Conservation (phyloP, 2,888 invertebrate genomes). For the Oscheius sp. region DNA sequence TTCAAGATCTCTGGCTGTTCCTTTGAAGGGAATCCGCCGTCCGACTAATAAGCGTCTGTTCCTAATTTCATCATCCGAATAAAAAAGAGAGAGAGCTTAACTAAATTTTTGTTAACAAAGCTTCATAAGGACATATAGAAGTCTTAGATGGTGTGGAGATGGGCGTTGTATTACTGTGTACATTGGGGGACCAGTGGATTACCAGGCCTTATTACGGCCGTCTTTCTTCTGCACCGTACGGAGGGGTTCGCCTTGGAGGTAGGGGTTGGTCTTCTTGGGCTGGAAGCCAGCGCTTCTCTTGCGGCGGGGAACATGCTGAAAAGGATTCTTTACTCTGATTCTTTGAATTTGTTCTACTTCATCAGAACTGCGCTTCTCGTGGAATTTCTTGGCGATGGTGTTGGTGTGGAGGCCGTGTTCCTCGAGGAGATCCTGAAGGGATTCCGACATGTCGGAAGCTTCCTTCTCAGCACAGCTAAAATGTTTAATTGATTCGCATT, state of each 20-base stretch:
- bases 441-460: slow-evolving; percentile 53
- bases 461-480: slow-evolving; percentile 61
- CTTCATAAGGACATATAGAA: slow-evolving; percentile 33
- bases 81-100: too few relatives aligned
- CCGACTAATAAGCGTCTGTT: not conserved
- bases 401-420: slow-evolving; percentile 69
- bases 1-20: not conserved
- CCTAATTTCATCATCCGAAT: slow-evolving; percentile 17
- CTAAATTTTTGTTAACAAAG: slow-evolving; percentile 28
- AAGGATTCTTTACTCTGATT: not conserved
- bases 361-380: slow-evolving; percentile 65
- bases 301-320: slow-evolving; percentile 63
- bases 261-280: slow-evolving; percentile 65
- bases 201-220: slow-evolving; percentile 53
- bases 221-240: slow-evolving; percentile 70
- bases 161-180: slow-evolving; percentile 25
- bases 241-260: slow-evolving; percentile 68
- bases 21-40: too few relatives aligned
- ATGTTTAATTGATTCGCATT: not conserved
- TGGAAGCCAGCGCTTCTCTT: slow-evolving; percentile 61
- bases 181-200: slow-evolving; percentile 26
- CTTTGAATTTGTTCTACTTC: slow-evolving; percentile 35
- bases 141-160: slow-evolving; percentile 18
- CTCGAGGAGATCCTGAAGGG: slow-evolving; percentile 66
- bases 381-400: slow-evolving; percentile 73